These are phyloP conservation scores for Phrynosoma blainvillii DNA, from an alignment of 2,113 vertebrate genomes.

Conservation along the genomic window DNA sequence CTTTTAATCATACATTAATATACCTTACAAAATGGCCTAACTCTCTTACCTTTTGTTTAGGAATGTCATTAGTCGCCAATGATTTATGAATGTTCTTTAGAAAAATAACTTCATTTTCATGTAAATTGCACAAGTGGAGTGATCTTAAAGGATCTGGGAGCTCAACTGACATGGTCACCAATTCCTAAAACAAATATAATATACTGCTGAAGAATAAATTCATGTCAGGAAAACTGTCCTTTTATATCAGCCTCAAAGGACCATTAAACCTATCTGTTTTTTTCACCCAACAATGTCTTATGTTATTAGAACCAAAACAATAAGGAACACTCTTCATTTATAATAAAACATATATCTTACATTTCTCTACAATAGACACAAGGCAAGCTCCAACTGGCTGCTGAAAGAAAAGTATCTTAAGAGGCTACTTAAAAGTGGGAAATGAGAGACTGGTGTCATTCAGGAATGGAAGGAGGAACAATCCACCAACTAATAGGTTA, in stretches of 20 bases:
- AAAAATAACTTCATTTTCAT: constrained; percentile 91
- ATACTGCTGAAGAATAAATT: neutral
- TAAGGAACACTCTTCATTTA: neutral
- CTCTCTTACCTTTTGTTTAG: constrained; percentile 71
- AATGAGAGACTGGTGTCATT: neutral
- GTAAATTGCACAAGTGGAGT: constrained; percentile 84
- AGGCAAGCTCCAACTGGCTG: neutral
- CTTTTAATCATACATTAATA: neutral
- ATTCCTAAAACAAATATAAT: constrained; percentile 70
- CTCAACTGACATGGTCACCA: constrained; percentile 83
- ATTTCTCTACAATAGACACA: neutral
- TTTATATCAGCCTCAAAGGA: neutral
- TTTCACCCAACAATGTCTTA: neutral
- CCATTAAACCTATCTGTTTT: neutral
- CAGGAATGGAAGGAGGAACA: no score
- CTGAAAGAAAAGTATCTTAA: neutral
- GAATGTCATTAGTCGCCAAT: constrained; percentile 65
- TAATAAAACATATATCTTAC: neutral
- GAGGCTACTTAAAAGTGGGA: no score
- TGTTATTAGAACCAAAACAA: neutral
- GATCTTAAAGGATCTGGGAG: constrained; percentile 89
- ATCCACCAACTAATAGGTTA: no score
- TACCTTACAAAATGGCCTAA: neutral
- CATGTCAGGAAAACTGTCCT: neutral
- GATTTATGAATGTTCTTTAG: constrained; percentile 85